Conservation (phyloP, 92 coral and sea anemone species). For the Porites divaricata region DNA sequence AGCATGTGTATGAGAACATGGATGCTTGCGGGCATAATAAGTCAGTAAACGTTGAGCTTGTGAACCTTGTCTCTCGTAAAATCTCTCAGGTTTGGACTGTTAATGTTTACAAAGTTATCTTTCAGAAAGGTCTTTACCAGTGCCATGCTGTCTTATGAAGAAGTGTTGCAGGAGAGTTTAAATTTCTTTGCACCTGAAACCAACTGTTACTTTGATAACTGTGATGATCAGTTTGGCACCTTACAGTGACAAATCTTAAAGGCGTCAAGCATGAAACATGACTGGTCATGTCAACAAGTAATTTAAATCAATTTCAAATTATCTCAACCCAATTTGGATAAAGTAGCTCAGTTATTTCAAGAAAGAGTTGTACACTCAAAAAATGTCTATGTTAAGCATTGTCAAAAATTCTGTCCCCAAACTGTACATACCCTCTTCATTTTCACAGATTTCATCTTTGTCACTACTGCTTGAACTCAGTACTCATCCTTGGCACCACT, state of each 20-base stretch:
- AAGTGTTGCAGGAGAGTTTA: conserved; percentile 23
- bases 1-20: conserved; percentile 25
- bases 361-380: not conserved
- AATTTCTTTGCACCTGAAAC: conserved; percentile 46
- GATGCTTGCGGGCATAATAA: conserved; percentile 27
- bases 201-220: conserved; percentile 49
- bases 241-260: conserved; percentile 46
- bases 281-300: conserved; percentile 12
- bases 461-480: too few species aligned
- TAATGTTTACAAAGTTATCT: conserved; percentile 21
- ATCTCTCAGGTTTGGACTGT: conserved; percentile 31
- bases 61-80: conserved; percentile 32
- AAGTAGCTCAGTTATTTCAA: not conserved
- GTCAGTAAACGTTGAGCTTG: conserved; percentile 42
- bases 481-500: too few species aligned
- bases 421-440: not conserved
- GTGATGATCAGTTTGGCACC: conserved; percentile 52
- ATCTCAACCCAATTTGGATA: not conserved
- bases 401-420: too few species aligned
- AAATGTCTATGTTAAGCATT: too few species aligned
- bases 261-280: conserved; percentile 17
- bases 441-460: too few species aligned
- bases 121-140: conserved; percentile 33
- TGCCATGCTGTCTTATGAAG: conserved; percentile 41
- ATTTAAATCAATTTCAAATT: not conserved